Conservation (phyloP, 2,797 vertebrate genomes). For the Anabacerthia variegaticeps region DNA sequence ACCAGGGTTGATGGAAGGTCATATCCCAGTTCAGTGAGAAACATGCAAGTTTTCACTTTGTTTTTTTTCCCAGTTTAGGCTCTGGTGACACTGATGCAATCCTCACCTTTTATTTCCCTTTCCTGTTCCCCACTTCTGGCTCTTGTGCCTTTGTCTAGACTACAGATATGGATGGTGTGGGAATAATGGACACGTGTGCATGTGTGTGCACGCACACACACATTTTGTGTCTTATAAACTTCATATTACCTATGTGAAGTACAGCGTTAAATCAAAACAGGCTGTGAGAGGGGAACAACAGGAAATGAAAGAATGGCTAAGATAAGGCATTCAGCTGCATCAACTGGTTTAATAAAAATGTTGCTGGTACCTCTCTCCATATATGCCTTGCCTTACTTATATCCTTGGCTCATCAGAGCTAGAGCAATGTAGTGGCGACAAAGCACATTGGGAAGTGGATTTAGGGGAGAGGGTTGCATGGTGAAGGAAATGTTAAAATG, state of each 20-base stretch:
- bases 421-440: not conserved
- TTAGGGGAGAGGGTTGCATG: not conserved
- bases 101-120: slow-evolving; percentile 45
- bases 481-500: not conserved
- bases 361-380: not conserved
- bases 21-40: not conserved
- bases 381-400: not conserved
- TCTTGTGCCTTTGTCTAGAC: slow-evolving; percentile 22
- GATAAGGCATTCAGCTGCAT: slow-evolving; percentile 18
- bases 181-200: not conserved
- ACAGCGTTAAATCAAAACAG: slow-evolving; percentile 54
- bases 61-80: not conserved
- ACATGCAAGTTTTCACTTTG: not conserved
- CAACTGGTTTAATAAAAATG: slow-evolving; percentile 14
- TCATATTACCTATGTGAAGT: slow-evolving; percentile 2
- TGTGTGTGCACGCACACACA: not conserved
- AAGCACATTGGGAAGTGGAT: not conserved
- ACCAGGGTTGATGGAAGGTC: slow-evolving; percentile 42
- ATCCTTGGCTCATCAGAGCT: not conserved
- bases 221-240: not conserved
- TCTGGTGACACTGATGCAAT: slow-evolving; percentile 54
- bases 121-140: slow-evolving; percentile 24
- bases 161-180: slow-evolving; percentile 6
- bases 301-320: slow-evolving; percentile 59
- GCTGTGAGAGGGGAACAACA: slow-evolving; percentile 34